A percentile compares a stretch with the other conserved stretches of the same genome.
Evolutionary conservation across 2,888 invertebrate genomes (phyloP).

Genomic region (Barypeithes pellucidus): DNA sequence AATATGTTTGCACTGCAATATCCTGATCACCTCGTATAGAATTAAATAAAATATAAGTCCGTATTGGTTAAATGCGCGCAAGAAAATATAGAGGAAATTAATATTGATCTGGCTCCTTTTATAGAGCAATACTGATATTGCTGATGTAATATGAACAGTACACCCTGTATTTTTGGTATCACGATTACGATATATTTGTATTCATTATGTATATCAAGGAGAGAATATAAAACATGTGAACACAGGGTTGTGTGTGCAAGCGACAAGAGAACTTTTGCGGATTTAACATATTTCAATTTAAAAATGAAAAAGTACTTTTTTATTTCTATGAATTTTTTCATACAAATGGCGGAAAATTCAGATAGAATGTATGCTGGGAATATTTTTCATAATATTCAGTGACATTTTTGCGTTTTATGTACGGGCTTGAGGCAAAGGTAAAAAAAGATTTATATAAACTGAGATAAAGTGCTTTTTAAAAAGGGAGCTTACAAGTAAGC

Average conservation of each 20-base stretch:
- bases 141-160: too few relatives aligned
- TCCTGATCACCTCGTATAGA: too few relatives aligned
- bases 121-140: too few relatives aligned
- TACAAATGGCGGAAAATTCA: constrained; percentile 50
- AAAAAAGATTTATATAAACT: constrained; percentile 48
- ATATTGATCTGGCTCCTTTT: too few relatives aligned
- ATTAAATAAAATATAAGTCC: too few relatives aligned
- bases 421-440: constrained; percentile 39
- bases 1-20: too few relatives aligned
- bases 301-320: constrained; percentile 53
- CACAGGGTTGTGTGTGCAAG: constrained; percentile 37
- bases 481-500: constrained; percentile 39
- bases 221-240: constrained; percentile 21
- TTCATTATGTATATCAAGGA: constrained; percentile 2
- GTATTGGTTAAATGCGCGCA: too few relatives aligned
- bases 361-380: constrained; percentile 50
- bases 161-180: neutral
- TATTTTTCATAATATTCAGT: constrained; percentile 53
- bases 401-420: constrained; percentile 50
- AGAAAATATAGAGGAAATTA: too few relatives aligned
- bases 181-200: constrained; percentile 24
- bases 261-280: constrained; percentile 49
- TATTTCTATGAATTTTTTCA: constrained; percentile 46
- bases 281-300: constrained; percentile 54
- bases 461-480: constrained; percentile 47